A percentile compares a stretch with the other conserved stretches of the same genome.
Conservation (phyloP, 2,113 vertebrate genomes). For the Tringa solitaria region DNA sequence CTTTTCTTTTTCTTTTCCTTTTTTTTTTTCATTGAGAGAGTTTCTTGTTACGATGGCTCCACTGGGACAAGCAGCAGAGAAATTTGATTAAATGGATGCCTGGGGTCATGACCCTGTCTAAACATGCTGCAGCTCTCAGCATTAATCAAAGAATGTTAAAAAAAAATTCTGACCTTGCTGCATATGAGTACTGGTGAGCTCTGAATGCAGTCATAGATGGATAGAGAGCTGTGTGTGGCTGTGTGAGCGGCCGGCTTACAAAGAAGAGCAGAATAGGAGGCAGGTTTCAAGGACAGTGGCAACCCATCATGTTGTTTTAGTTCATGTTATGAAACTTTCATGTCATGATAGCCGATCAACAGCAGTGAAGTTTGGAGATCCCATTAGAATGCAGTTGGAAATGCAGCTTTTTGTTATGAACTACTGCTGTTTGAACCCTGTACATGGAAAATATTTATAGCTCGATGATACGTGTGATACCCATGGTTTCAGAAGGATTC, state of each 20-base stretch:
- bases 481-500: not conserved
- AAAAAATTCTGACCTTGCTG: slow-evolving; percentile 81
- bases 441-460: not conserved
- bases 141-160: slow-evolving; percentile 85
- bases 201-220: slow-evolving; percentile 45
- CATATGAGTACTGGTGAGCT: slow-evolving; percentile 62
- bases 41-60: slow-evolving; percentile 80
- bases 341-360: slow-evolving; percentile 6
- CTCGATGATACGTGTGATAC: not conserved
- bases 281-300: slow-evolving; percentile 44
- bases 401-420: not conserved
- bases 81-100: slow-evolving; percentile 93
- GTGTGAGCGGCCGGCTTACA: slow-evolving; percentile 6
- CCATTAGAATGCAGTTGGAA: slow-evolving; percentile 17
- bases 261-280: slow-evolving; percentile 4
- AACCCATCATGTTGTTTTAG: slow-evolving; percentile 14
- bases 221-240: not conserved
- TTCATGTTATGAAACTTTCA: slow-evolving; percentile 7
- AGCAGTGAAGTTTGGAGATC: not conserved
- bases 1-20: slow-evolving; percentile 1
- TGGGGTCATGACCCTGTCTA: slow-evolving; percentile 84
- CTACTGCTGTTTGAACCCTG: not conserved
- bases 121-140: slow-evolving; percentile 84
- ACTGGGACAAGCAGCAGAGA: slow-evolving; percentile 82
- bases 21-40: slow-evolving; percentile 71